Percentiles rank a stretch among this genome's conserved stretches.
Evolutionary conservation across 1,140 invertebrate species (phyloP).

Genomic region (Musca domestica): DNA sequence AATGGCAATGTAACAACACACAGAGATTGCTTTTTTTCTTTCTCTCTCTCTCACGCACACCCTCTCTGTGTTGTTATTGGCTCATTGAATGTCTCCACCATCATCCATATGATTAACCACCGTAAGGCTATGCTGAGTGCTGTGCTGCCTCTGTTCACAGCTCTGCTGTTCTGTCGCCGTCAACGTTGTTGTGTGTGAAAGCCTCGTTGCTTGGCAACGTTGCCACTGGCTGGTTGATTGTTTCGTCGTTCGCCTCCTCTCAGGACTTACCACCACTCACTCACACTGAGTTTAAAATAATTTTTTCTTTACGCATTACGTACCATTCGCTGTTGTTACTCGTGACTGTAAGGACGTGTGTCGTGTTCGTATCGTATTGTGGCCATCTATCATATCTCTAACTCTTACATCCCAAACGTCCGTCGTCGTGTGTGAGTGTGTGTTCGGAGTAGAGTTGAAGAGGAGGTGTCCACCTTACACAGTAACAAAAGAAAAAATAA

Average conservation of each 20-base stretch:
- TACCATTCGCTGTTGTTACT: conserved; percentile 23
- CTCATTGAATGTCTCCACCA: background rate
- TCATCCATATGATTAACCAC: no score
- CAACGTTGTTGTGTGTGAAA: background rate
- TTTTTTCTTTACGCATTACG: conserved; percentile 22
- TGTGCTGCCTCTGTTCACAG: background rate
- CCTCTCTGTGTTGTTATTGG: no score
- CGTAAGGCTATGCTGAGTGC: no score
- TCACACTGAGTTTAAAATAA: conserved; percentile 12
- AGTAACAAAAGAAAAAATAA: background rate
- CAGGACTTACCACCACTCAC: conserved; percentile 18
- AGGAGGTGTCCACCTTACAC: conserved; percentile 19
- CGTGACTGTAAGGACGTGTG: conserved; percentile 23
- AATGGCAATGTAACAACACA: no score
- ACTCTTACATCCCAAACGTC: background rate
- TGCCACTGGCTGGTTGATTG: no score
- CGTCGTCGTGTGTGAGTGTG: no score
- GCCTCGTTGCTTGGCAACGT: no score
- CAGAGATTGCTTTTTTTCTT: no score
- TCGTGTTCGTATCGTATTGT: background rate
- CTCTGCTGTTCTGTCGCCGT: background rate
- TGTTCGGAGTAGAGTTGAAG: background rate
- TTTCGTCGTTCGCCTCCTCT: conserved; percentile 2
- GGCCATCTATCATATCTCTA: background rate
- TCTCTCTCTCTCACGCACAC: no score